These are phyloP conservation scores for Nomada fabriciana DNA, from an alignment of 2,888 invertebrate genomes.

Conservation along the genomic window DNA sequence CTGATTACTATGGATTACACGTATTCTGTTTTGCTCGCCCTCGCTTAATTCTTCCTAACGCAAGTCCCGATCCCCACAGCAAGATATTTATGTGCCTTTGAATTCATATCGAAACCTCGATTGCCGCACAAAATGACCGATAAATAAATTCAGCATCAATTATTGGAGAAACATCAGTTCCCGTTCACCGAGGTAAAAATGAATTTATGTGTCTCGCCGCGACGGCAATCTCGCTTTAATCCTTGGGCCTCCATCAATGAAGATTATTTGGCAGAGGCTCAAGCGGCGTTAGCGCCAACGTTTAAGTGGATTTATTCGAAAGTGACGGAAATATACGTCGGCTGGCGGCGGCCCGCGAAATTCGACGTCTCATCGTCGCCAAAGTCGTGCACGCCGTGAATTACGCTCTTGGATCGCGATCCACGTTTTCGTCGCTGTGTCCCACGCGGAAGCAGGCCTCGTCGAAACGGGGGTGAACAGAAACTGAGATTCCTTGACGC, in stretches of 20 bases:
- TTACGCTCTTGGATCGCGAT: constrained; percentile 9
- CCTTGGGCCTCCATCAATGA: constrained; percentile 52
- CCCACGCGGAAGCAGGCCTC: constrained; percentile 9
- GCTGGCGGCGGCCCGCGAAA: constrained; percentile 19
- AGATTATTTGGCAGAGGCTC: constrained; percentile 60
- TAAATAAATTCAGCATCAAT: not conserved
- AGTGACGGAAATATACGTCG: constrained; percentile 59
- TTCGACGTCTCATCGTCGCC: constrained; percentile 21
- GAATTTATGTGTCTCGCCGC: constrained; percentile 19
- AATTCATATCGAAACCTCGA: too few species aligned
- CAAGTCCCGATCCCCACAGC: too few species aligned
- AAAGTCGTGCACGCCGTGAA: constrained; percentile 18
- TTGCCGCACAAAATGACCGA: too few species aligned
- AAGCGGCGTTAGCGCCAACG: constrained; percentile 45
- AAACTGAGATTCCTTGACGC: not conserved
- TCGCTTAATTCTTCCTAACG: too few species aligned
- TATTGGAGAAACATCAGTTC: not conserved
- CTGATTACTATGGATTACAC: too few species aligned
- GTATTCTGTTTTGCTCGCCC: too few species aligned
- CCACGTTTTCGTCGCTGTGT: not conserved
- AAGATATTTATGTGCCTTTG: too few species aligned
- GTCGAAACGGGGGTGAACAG: not conserved
- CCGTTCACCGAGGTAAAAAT: not conserved
- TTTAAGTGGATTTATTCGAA: constrained; percentile 49
- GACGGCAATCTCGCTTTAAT: constrained; percentile 32